Evolutionary conservation across 1,140 invertebrate species (phyloP).

Genomic region (Gryon sp.): DNA sequence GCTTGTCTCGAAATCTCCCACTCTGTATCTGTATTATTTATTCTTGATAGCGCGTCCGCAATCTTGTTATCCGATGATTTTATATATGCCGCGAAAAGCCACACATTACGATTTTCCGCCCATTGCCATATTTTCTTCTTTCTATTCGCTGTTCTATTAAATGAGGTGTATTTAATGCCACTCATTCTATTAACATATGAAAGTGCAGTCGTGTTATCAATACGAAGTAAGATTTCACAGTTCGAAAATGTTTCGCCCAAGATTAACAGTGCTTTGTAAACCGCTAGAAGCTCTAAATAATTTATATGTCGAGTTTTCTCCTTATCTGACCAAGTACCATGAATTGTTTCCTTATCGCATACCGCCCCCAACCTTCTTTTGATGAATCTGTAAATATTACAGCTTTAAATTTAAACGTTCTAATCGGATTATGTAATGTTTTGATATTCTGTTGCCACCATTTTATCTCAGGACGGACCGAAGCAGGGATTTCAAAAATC

Average conservation of each 20-base stretch:
- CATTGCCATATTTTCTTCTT: constrained; percentile 22
- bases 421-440: background rate
- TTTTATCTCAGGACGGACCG: background rate
- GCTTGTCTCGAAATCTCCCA: background rate
- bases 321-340: constrained; percentile 16
- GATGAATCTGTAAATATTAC: constrained; percentile 24
- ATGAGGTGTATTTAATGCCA: background rate
- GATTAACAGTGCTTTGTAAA: constrained; percentile 4
- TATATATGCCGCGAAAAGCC: constrained; percentile 5
- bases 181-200: constrained; percentile 22
- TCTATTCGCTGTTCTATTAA: constrained; percentile 7
- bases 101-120: constrained; percentile 8
- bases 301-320: constrained; percentile 19
- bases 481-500: background rate
- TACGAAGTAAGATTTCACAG: constrained; percentile 3
- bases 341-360: constrained; percentile 1
- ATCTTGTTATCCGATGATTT: background rate
- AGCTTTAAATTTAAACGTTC: background rate
- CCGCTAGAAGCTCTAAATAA: constrained; percentile 4
- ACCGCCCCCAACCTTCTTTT: constrained; percentile 20
- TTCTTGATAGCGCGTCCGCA: constrained; percentile 16
- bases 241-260: background rate
- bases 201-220: constrained; percentile 16
- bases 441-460: constrained; percentile 15
- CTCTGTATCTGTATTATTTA: constrained; percentile 15